Evolutionary conservation across 1,140 invertebrate genomes (phyloP).

Genomic region (Papilio polyxenes): DNA sequence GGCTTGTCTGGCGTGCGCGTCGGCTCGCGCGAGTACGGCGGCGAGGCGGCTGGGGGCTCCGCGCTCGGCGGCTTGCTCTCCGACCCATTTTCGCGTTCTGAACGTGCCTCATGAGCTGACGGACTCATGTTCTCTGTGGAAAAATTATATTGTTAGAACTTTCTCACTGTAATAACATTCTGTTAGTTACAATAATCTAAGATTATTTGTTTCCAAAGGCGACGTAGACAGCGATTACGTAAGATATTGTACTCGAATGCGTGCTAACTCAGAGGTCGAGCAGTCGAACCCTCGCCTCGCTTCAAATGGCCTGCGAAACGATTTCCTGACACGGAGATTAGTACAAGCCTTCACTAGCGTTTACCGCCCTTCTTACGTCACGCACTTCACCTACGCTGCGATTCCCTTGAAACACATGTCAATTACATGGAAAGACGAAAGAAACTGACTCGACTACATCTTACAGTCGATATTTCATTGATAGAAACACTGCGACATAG

Average conservation of each 20-base stretch:
- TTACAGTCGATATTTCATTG: constrained; percentile 60
- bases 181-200: not conserved
- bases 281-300: constrained; percentile 65
- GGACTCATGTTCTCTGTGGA: constrained; percentile 68
- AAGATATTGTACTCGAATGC: constrained; percentile 75
- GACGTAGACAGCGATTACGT: constrained; percentile 69
- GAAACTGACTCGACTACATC: constrained; percentile 48
- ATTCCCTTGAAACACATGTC: constrained; percentile 62
- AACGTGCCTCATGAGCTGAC: constrained; percentile 60
- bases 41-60: constrained; percentile 71
- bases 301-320: constrained; percentile 79
- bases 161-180: not conserved
- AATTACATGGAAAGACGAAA: constrained; percentile 53
- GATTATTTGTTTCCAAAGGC: constrained; percentile 39
- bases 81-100: constrained; percentile 71
- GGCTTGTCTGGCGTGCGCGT: constrained; percentile 81
- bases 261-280: constrained; percentile 66
- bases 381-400: constrained; percentile 70
- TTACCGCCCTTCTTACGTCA: constrained; percentile 78
- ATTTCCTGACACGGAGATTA: constrained; percentile 81
- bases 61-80: constrained; percentile 77
- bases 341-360: constrained; percentile 78
- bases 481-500: constrained; percentile 37
- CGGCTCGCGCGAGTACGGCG: constrained; percentile 74
- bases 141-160: not conserved